Evolutionary conservation across 2,113 vertebrate genomes (phyloP), one percentile per base, ranked within the genome.

Genomic region (Grammomys surdaster): DNA sequence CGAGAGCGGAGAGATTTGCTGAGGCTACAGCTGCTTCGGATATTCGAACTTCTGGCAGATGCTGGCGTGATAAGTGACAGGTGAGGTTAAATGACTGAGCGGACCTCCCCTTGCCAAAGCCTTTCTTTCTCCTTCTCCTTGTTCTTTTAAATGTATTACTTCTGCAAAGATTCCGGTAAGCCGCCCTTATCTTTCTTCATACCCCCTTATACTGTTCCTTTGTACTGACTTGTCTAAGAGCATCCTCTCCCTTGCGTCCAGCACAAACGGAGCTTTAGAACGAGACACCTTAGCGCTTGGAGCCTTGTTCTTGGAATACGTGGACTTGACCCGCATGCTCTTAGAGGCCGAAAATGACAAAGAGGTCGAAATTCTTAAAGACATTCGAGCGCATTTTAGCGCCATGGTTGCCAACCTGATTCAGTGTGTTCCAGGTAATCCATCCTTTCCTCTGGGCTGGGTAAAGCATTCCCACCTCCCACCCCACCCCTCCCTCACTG

Each of bases 61-160:
- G 99, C 99, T 36, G 99, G 99, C 72, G 99, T 99, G 33, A 99
- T 99, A 98, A 99, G 99, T 98, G 99, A 99, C 99, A 99, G 99
- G 99, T 99, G 98, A 56, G 97, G 81, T 67, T 60, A 24, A 20
- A 73, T 56, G 16, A 26, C 85, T 17, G 3, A 78, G 5, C 14
- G 36, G 46, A 16, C 72, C 31, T 78, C 43, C 16, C 19, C 31
- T 58, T 40, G 43, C 22, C 51, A 58, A 26, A 75, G 36, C 7
- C 84, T 70, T 86, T 20, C 3, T 24, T 88, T 26, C 10, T 13
- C 0, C 40, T 17, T 70, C 46, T 63, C 8, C 43, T 14, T 36
- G 3, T 36, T 51, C 36, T 73, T 96, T 96, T 40, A 65, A 82
- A 81, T 60, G 94, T 85, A 67, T 94, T 9, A 82, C 75, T 14